These are phyloP conservation scores for Napeogenes inachia DNA, from an alignment of 2,888 invertebrate genomes.

Conservation along the genomic window DNA sequence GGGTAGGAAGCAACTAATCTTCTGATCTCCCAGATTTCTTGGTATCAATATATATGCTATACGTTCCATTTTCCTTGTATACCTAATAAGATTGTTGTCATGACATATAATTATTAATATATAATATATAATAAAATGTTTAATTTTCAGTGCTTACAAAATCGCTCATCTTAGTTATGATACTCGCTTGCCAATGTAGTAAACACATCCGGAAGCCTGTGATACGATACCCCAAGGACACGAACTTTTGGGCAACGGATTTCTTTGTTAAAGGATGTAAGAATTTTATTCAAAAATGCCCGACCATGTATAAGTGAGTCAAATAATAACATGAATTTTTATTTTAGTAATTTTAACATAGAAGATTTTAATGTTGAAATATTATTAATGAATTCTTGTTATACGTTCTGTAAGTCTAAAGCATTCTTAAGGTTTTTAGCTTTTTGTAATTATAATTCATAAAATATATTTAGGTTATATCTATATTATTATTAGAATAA, in stretches of 20 bases:
- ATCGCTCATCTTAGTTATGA: constrained; percentile 15
- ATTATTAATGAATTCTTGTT: too few relatives aligned
- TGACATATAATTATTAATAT: too few relatives aligned
- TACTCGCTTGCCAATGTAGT: constrained; percentile 12
- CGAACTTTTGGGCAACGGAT: constrained; percentile 60
- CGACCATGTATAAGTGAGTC: constrained; percentile 55
- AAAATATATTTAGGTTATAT: too few relatives aligned
- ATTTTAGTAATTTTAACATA: too few relatives aligned
- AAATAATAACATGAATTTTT: not conserved
- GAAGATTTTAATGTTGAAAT: too few relatives aligned
- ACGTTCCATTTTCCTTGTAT: too few relatives aligned
- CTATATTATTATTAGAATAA: too few relatives aligned
- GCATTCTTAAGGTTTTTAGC: too few relatives aligned
- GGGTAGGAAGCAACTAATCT: not conserved
- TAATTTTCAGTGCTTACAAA: constrained; percentile 26
- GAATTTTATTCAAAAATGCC: constrained; percentile 57
- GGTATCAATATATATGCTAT: too few relatives aligned
- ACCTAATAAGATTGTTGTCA: too few relatives aligned
- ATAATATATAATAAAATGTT: not conserved
- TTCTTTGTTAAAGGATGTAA: constrained; percentile 62
- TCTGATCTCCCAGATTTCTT: not conserved
- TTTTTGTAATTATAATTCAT: too few relatives aligned
- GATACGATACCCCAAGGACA: constrained; percentile 50
- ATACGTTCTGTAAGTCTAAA: too few relatives aligned
- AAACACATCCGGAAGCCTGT: constrained; percentile 41